Base-by-base conservation (phyloP, 2,888 invertebrate genomes). In the Drosophila rellima region DNA sequence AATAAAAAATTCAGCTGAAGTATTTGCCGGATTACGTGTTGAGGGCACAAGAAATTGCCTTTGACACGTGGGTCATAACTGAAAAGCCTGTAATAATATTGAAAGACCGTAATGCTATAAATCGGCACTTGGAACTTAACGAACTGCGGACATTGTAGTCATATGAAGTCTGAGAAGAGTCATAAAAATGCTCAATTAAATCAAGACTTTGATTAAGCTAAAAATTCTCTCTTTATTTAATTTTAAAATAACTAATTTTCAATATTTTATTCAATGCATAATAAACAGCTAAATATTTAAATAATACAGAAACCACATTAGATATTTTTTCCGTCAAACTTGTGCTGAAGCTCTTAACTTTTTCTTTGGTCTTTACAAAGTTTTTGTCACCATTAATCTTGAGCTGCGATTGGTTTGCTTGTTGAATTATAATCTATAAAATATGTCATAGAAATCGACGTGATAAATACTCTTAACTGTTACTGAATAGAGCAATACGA, bases 381-480 rank as follows among this genome's bases (percentile, higher is more conserved):
- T 13, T 57, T 57, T 37, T 61, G 31, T 15, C 54, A 54, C 15
- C 45, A 72, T 72, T 64, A 77, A 77, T 75, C 72, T 68, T 51
- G 20, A 13, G 17, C 18, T 26, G 45, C 40, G 40, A 13, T 55
- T 20, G 18, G n/a, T 18, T 37, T 15, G 11, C 17, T 47, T 69
- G 51, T 62, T 71, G 68, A 71, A 66, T 71, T 66, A 52, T 35
- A 66, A 72, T 69, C 39, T 48, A 11, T 31, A 17, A 75, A 67
- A 82, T 67, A 61, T 66, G 65, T 75, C 82, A 67, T 23, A 61
- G 63, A 62, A 62, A 63, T 56, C 63, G 59, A 47, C 10, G 37
- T 73, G 56, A 81, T 83, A 73, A 81, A 86, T 81, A 57, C 64
- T 51, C 1, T 63, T 47, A 18, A 11, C 39, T n/a, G 5, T 26